Evolutionary conservation across 2,797 vertebrate species (phyloP).

Genomic region (Perodicticus potto): DNA sequence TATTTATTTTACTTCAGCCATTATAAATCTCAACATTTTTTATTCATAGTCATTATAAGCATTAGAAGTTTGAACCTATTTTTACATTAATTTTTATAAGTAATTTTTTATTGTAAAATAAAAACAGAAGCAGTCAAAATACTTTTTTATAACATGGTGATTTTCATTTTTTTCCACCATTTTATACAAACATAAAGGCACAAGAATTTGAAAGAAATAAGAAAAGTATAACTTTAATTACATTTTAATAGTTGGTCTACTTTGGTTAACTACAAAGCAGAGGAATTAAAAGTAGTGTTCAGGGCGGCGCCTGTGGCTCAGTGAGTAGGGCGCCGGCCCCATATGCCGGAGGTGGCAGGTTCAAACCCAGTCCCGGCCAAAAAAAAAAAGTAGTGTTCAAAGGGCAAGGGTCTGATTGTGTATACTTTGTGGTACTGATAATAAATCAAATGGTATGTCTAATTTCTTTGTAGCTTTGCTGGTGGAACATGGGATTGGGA

Average conservation of each 20-base stretch:
- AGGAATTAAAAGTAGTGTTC: constrained; percentile 65
- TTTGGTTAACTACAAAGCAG: constrained; percentile 55
- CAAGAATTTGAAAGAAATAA: constrained; percentile 63
- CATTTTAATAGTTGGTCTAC: constrained; percentile 49
- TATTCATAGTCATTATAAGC: constrained; percentile 40
- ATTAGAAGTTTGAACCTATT: constrained; percentile 53
- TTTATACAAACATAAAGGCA: constrained; percentile 54
- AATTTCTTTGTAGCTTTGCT: constrained; percentile 94
- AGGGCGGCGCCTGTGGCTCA: no score
- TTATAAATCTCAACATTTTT: constrained; percentile 54
- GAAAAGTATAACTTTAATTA: constrained; percentile 47
- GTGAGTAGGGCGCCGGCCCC: no score
- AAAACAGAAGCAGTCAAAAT: constrained; percentile 58
- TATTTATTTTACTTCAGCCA: constrained; percentile 1
- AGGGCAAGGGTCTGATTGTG: constrained; percentile 64
- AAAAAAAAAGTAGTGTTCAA: constrained; percentile 58
- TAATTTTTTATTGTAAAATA: constrained; percentile 18
- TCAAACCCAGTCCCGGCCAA: no score
- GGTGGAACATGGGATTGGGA: constrained; percentile 99
- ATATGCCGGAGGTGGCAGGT: no score
- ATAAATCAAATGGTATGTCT: constrained; percentile 82
- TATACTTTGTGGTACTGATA: constrained; percentile 72
- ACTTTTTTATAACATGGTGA: constrained; percentile 14
- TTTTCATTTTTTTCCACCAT: constrained; percentile 69
- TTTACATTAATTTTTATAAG: constrained; percentile 54